Evolutionary conservation across 2,113 vertebrate species (phyloP).

Genomic region (Macroglossus sobrinus): DNA sequence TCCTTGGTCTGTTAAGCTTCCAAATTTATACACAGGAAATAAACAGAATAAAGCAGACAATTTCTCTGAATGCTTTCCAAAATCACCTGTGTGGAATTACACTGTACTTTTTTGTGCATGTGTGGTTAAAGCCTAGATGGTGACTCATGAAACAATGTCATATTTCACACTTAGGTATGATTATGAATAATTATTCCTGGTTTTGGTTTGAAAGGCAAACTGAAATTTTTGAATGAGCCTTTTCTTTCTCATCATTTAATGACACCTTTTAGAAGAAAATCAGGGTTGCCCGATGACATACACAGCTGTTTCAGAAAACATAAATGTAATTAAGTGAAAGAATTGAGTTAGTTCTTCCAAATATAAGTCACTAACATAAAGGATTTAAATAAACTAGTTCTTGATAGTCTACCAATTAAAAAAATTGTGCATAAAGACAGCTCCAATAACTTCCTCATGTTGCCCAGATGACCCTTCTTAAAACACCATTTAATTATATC

Average conservation of each 20-base stretch:
- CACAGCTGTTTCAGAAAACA: constrained; percentile 32
- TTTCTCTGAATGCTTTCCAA: constrained; percentile 43
- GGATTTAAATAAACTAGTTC: not conserved
- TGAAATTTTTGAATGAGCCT: constrained; percentile 23
- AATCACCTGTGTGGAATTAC: constrained; percentile 22
- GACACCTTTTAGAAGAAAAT: constrained; percentile 14
- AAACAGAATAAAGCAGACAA: constrained; percentile 33
- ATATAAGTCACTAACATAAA: not conserved
- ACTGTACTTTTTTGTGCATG: not conserved
- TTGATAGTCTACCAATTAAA: not conserved
- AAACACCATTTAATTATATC: not conserved
- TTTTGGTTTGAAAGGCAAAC: constrained; percentile 30
- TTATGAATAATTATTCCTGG: constrained; percentile 40
- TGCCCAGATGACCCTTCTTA: not conserved
- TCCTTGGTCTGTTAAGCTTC: constrained; percentile 33
- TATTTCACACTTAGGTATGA: constrained; percentile 42
- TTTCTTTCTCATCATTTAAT: constrained; percentile 13
- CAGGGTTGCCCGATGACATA: not conserved
- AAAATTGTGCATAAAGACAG: not conserved
- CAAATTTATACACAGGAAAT: constrained; percentile 48
- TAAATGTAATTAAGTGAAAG: not conserved
- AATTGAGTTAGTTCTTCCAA: constrained; percentile 11
- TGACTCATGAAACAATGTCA: constrained; percentile 45
- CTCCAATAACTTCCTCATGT: not conserved
- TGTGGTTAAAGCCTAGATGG: constrained; percentile 51